A percentile compares a stretch with the other conserved stretches of the same genome.
phyloP scores from a whole-genome alignment of 1,140 invertebrate species.

The Drosophila micromelanica region DNA sequence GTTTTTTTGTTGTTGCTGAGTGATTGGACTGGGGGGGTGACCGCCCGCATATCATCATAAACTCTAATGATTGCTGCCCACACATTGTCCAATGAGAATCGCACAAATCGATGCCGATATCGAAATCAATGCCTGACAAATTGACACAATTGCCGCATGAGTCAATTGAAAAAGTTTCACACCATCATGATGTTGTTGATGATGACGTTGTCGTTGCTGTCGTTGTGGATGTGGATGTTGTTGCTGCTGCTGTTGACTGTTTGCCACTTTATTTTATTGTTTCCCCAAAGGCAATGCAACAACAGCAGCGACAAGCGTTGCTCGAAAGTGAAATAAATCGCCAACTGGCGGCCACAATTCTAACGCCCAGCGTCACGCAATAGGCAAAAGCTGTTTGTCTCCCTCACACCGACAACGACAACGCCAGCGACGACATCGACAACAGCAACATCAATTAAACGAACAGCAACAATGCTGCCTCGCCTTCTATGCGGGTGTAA shows the following conservation, averaged over 20 bases:
- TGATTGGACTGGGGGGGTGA: conserved; percentile 29
- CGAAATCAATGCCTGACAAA: conserved; percentile 73
- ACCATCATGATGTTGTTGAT: conserved; percentile 38
- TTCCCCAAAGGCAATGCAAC: conserved; percentile 61
- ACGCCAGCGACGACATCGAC: conserved; percentile 12
- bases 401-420: conserved; percentile 23
- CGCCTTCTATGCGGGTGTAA: conserved; percentile 70
- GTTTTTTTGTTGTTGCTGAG: conserved; percentile 7
- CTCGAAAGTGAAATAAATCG: conserved; percentile 75
- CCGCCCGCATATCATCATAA: conserved; percentile 72
- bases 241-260: conserved; percentile 49
- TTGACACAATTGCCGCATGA: conserved; percentile 81
- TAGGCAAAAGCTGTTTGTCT: conserved; percentile 38
- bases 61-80: conserved; percentile 67
- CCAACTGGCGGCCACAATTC: conserved; percentile 57
- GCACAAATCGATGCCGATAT: conserved; percentile 69
- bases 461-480: conserved; percentile 44
- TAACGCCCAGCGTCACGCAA: conserved; percentile 55
- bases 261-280: conserved; percentile 81
- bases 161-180: conserved; percentile 70
- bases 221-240: conserved; percentile 35
- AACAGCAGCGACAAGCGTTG: conserved; percentile 24
- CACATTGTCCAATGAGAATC: conserved; percentile 49
- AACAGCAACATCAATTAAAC: conserved; percentile 39
- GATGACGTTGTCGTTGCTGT: conserved; percentile 27